Base-by-base conservation (phyloP, 2,888 invertebrate genomes). In the Epinotia nisella region DNA sequence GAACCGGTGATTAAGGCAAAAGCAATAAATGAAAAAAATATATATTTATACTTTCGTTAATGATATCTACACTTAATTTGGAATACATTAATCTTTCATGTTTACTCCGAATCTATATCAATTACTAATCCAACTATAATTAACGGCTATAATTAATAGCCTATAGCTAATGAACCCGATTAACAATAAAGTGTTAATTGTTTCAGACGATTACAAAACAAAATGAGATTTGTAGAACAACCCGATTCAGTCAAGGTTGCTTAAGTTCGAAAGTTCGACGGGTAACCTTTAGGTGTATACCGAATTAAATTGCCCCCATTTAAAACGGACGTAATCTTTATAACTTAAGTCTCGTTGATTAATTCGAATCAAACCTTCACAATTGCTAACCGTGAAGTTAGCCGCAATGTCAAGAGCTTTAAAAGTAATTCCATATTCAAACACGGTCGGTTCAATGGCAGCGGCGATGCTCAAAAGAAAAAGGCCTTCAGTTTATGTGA, bases 321-420 rank as follows among this genome's bases (percentile, higher is more conserved):
- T 64, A 39, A 58, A 78, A 83, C 79, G 77, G 77, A 79, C 82
- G 78, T 79, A 82, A 84, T 85, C 78, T 81, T 83, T 81, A 77
- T 84, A 85, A 81, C 83, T 74, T 78, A 80, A 77, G 78, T 71
- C 80, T 77, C 77, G 78, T 81, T 80, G 82, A 86, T 86, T 83
- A 82, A 85, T 81, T 81, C 79, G 78, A 78, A 71, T 79, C 78
- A 78, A 76, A 77, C 79, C 79, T 81, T 77, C 75, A 66, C 51
- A 59, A 68, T 76, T 82, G 80, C 75, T 82, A 85, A 82, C 85
- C 85, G 83, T 87, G 85, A 85, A 86, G 81, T 76, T 71, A 81
- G 79, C 80, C 81, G 75, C 91, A 92, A 92, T 92, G 92, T 91
- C 91, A 91, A 91, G 91, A 90, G 84, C 90, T 88, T 82, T 77